phyloP scores from a whole-genome alignment of 2,888 invertebrate genomes.

The Neoitamus cyanurus region DNA sequence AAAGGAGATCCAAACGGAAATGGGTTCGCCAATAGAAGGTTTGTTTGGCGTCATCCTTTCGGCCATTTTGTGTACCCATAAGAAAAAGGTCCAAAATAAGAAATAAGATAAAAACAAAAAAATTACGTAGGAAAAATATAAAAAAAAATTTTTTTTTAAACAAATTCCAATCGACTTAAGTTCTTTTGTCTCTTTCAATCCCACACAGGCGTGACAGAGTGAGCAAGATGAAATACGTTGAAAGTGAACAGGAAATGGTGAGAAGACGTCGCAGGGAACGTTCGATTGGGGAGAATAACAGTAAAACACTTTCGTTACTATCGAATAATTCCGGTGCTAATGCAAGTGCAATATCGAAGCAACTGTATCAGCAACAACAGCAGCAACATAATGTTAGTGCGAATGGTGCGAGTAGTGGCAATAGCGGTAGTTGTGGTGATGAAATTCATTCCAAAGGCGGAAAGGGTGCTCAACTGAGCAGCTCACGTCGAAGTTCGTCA shows the following conservation, averaged over 20 bases:
- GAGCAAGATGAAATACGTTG: constrained; percentile 53
- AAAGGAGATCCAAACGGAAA: constrained; percentile 69
- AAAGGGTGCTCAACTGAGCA: neutral
- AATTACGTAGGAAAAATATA: neutral
- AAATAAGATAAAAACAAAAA: neutral
- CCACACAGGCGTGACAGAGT: constrained; percentile 50
- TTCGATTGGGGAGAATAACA: neutral
- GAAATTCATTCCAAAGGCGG: constrained; percentile 27
- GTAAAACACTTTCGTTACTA: neutral
- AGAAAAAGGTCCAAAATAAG: too few species aligned
- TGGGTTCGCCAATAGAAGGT: constrained; percentile 49
- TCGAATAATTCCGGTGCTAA: constrained; percentile 33
- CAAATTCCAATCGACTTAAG: too few species aligned
- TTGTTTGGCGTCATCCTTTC: too few species aligned
- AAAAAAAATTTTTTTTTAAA: neutral
- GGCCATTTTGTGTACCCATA: too few species aligned
- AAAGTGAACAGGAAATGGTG: constrained; percentile 51
- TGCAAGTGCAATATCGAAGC: constrained; percentile 49
- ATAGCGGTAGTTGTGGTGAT: constrained; percentile 4
- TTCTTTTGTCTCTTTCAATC: too few species aligned
- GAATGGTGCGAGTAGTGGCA: neutral
- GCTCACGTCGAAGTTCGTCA: neutral
- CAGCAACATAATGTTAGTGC: neutral
- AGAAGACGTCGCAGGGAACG: constrained; percentile 52
- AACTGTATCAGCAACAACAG: constrained; percentile 38